Evolutionary conservation across 2,888 invertebrate genomes (phyloP), one percentile per base, ranked within the genome.

Genomic region (Ischnura elegans): DNA sequence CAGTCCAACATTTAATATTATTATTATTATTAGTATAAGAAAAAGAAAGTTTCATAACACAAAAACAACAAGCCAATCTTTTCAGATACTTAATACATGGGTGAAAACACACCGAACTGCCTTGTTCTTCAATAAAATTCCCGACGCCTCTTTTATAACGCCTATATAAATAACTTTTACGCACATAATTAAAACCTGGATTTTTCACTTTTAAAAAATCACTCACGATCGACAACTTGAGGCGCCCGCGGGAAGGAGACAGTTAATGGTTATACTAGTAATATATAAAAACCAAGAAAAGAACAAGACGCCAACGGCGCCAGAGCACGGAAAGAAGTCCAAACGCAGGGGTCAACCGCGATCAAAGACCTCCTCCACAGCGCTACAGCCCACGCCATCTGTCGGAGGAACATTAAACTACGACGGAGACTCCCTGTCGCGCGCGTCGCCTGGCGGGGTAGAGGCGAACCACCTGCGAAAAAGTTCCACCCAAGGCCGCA

Each of bases 401-500:
- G 90, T 45, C 43, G 61, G 90, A 61, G 61, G 43, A 90, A 42
- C 43, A 13, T 0, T 45, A 43, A 36, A 90, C 90, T 90, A 66
- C 36, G 61, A 90, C 61, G 61, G 25, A 25, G 2, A 47, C 25
- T 2, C n/a, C 2, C 0, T 21, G 43, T 45, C 42, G 61, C 61
- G 42, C n/a, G 43, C 43, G 25, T 66, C 90, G 16, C n/a, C 90
- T 61, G 55, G 90, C 90, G 90, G 43, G 61, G 47, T 43, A 25
- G n/a, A 43, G n/a, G 36, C 36, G 29, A 90, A 90, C 61, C 45
- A 90, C 47, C 61, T 61, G 90, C 90, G 87, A 61, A 90, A 90
- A 76, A 76, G 29, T 76, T 76, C 90, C 43, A 61, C 43, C 61
- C 90, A 90, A 90, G 90, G 90, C 90, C 90, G 61, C 90, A 90